These are phyloP conservation scores for Drosophila varians DNA, from an alignment of 1,140 invertebrate species.

Conservation along the genomic window DNA sequence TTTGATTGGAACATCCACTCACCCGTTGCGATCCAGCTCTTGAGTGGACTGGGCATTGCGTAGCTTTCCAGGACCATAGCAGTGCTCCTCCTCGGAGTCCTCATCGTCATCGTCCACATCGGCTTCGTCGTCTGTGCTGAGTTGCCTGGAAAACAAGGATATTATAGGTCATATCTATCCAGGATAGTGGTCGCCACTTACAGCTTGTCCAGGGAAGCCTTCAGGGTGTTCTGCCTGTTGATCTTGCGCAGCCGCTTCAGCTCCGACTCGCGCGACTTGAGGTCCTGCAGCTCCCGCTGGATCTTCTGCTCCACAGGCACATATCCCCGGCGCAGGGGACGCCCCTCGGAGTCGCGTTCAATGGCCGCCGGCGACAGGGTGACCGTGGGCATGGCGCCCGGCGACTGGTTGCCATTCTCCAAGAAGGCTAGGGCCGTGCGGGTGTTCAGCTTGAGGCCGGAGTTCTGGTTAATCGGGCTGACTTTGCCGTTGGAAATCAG, in stretches of 20 bases:
- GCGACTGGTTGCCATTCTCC: conserved; percentile 33
- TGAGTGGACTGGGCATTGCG: conserved; percentile 86
- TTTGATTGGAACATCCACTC: neutral
- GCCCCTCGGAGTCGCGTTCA: conserved; percentile 85
- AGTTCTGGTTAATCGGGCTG: neutral
- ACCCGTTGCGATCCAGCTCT: conserved; percentile 83
- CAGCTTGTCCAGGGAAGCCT: conserved; percentile 84
- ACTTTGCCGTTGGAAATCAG: conserved; percentile 3
- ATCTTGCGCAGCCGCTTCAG: conserved; percentile 87
- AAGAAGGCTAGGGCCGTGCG: conserved; percentile 63
- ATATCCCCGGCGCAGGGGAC: conserved; percentile 87
- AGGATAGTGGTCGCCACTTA: conserved; percentile 24
- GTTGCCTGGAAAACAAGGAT: conserved; percentile 19
- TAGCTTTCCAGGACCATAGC: conserved; percentile 85
- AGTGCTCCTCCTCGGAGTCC: conserved; percentile 86
- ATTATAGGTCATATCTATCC: neutral
- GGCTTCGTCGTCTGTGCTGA: conserved; percentile 70
- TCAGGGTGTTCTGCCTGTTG: conserved; percentile 81
- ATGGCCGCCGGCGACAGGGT: conserved; percentile 82
- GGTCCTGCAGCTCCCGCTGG: conserved; percentile 90
- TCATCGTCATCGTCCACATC: conserved; percentile 81
- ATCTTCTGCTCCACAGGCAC: conserved; percentile 91
- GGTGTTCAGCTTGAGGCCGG: conserved; percentile 54
- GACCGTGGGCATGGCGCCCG: conserved; percentile 33
- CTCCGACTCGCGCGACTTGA: conserved; percentile 90